Base-by-base conservation (phyloP, 1,140 invertebrate species). In the Drosophila miranda region DNA sequence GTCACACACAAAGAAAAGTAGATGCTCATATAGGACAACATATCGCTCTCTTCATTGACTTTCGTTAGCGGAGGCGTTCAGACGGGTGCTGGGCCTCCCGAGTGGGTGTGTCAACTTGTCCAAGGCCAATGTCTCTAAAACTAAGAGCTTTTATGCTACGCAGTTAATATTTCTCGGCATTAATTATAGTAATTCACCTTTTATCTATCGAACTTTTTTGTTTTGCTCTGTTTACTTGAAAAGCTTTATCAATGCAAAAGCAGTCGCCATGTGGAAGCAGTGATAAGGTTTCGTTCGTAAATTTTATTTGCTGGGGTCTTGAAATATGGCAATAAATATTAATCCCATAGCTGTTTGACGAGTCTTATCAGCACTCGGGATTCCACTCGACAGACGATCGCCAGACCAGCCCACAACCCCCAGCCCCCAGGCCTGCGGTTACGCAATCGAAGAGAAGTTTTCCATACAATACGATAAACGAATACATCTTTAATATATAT, bases 181-280 rank as follows among this genome's bases (percentile, higher is more conserved):
- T 38, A 4, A 0, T 23, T 23, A 26, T 23, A 26, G 5, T 26
- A 19, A 2, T 34, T 9, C 8, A 9, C 11, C 8, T 11, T 3
- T 34, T 34, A 11, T 1, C 19, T 19, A 19, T 38, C 34, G 11
- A 16, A 16, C 16, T 16, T 0, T 16, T 16, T 1, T 73, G 62
- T 83, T 72, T 84, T 84, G 66, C 53, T 69, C 51, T 80, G 78
- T 87, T 87, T 87, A 81, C 74, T 50, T 74, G 59, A 3, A 16
- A 21, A 48, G 56, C 59, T 66, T 43, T 42, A 19, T 19, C 26
- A 53, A 48, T 53, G 14, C 26, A 23, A 44, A 28, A 59, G 1
- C 23, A 4, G 50, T 56, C 51, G 13, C 51, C 61, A 70, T 45
- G 54, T 16, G 45, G 19, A 41, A 62, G 81, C n/a, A 9, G 62